Conservation (phyloP, 53 echinoderm and acorn worm species). For the Stichopus horrens region DNA sequence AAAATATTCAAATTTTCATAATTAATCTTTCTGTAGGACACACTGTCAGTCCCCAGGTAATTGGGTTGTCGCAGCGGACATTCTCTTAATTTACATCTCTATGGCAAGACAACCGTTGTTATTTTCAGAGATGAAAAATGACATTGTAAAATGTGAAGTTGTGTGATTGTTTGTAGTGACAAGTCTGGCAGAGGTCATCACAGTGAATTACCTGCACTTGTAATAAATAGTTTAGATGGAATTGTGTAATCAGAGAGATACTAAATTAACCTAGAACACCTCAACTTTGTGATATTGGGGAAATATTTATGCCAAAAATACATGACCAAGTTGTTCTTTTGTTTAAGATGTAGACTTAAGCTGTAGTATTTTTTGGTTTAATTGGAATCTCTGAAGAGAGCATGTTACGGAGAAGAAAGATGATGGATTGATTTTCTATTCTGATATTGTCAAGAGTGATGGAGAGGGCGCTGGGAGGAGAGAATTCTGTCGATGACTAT, state of each 20-base stretch:
- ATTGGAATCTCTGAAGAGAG: no score
- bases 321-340: neutral
- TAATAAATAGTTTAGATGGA: neutral
- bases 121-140: neutral
- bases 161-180: slow-evolving; percentile 9
- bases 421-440: no score
- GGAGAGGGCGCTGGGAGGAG: no score
- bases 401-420: no score
- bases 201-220: neutral
- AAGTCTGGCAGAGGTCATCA: neutral
- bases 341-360: no score
- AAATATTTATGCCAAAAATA: slow-evolving; percentile 8
- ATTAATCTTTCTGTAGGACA: slow-evolving; percentile 36
- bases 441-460: no score
- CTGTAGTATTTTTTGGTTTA: no score
- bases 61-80: slow-evolving; percentile 27
- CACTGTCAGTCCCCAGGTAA: slow-evolving; percentile 28
- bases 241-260: neutral
- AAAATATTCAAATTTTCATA: slow-evolving; percentile 36
- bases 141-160: neutral
- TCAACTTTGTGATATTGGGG: neutral
- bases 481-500: no score
- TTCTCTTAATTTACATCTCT: neutral
- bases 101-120: neutral
- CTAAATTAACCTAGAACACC: neutral